Evolutionary conservation across 2,888 invertebrate genomes (phyloP).

Genomic region (Clostera curtula): DNA sequence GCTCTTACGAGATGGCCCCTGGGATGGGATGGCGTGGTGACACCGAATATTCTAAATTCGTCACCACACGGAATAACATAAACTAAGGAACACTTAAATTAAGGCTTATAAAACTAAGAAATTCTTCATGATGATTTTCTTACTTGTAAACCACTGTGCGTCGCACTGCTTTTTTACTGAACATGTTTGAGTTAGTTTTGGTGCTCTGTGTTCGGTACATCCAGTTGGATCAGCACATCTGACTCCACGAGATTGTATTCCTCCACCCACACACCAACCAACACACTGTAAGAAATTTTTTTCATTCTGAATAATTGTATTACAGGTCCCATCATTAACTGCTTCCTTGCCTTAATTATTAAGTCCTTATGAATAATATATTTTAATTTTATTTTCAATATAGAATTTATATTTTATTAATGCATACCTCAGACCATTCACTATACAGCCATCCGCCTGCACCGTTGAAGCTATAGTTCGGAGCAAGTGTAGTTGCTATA

Average conservation of each 20-base stretch:
- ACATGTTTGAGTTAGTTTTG: slow-evolving; percentile 80
- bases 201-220: slow-evolving; percentile 73
- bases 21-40: no score
- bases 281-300: slow-evolving; percentile 74
- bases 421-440: slow-evolving; percentile 73
- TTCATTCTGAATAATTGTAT: background rate
- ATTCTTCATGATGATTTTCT: no score
- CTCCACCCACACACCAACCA: slow-evolving; percentile 82
- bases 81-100: no score
- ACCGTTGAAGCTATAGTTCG: slow-evolving; percentile 49
- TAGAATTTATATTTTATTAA: no score
- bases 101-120: no score
- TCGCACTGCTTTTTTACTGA: slow-evolving; percentile 80
- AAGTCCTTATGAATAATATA: no score
- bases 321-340: background rate
- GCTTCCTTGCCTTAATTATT: no score
- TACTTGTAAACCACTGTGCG: slow-evolving; percentile 89
- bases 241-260: slow-evolving; percentile 83
- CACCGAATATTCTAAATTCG: no score
- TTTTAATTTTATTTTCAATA: no score
- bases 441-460: slow-evolving; percentile 75
- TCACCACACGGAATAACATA: no score
- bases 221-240: slow-evolving; percentile 81
- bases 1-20: no score
- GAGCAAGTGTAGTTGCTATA: slow-evolving; percentile 35